These are phyloP conservation scores for Sesamia inferens DNA, from an alignment of 2,888 invertebrate species.

Conservation along the genomic window DNA sequence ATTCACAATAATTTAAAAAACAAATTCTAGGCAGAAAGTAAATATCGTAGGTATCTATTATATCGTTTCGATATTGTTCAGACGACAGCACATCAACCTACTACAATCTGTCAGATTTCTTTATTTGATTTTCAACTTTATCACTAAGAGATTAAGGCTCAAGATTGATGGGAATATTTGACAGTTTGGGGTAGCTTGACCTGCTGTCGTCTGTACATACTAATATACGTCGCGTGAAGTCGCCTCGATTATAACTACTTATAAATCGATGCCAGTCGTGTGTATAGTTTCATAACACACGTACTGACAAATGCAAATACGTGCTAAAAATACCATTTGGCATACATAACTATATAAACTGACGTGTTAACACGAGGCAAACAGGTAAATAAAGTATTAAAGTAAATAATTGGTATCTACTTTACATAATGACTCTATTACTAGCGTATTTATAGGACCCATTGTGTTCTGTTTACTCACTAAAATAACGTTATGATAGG, in stretches of 20 bases:
- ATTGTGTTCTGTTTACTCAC: constrained; percentile 1
- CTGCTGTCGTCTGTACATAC: neutral
- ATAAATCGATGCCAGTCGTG: neutral
- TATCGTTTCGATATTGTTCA: neutral
- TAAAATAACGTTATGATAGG: constrained; percentile 2
- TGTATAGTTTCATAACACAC: neutral
- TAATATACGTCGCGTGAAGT: neutral
- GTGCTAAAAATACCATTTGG: constrained; percentile 33
- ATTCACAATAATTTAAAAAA: neutral
- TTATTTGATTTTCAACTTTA: no score
- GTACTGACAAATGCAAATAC: constrained; percentile 1
- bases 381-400: constrained; percentile 40
- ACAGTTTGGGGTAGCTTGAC: no score
- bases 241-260: neutral
- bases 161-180: no score
- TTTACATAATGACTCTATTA: constrained; percentile 47
- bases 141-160: no score
- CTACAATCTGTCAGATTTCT: no score
- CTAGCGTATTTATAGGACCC: neutral
- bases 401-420: constrained; percentile 35
- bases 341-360: neutral
- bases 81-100: no score
- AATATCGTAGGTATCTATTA: neutral
- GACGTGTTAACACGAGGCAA: constrained; percentile 30
- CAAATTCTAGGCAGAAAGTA: neutral